phyloP scores from a whole-genome alignment of 2,888 invertebrate species.

The Lissonota sp. region DNA sequence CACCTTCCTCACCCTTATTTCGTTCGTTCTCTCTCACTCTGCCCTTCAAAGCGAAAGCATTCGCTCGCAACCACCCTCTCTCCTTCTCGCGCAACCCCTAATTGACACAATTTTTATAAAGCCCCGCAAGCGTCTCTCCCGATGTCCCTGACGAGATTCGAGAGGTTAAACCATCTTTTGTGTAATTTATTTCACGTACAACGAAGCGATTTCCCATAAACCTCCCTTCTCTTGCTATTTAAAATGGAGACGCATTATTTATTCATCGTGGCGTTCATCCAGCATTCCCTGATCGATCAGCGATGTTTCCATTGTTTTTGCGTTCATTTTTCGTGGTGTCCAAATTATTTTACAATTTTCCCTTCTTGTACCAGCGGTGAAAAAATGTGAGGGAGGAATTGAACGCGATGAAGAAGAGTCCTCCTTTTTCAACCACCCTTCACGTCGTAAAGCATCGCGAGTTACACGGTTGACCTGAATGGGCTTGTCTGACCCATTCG shows the following conservation, averaged over 20 bases:
- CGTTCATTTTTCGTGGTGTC: no score
- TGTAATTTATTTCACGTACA: conserved; percentile 51
- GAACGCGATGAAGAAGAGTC: background rate
- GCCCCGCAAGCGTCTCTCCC: conserved; percentile 65
- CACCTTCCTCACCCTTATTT: conserved; percentile 24
- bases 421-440: conserved; percentile 24
- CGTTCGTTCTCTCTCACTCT: conserved; percentile 18
- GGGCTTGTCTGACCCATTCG: conserved; percentile 51
- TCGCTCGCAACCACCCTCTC: conserved; percentile 19
- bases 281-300: no score
- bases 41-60: conserved; percentile 37
- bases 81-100: conserved; percentile 65
- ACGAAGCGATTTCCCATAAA: no score
- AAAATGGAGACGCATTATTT: no score
- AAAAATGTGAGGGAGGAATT: conserved; percentile 7
- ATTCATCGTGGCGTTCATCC: no score
- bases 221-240: no score
- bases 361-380: background rate
- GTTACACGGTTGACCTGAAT: conserved; percentile 42
- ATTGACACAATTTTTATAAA: conserved; percentile 81
- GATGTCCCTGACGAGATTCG: conserved; percentile 60
- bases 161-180: conserved; percentile 76
- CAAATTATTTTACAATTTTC: no score
- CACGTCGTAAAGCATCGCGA: conserved; percentile 38
- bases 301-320: no score